Percentiles rank a stretch among this genome's conserved stretches.
Evolutionary conservation across 1,140 invertebrate genomes (phyloP).

Genomic region (Macrotrachela quadricornifera): DNA sequence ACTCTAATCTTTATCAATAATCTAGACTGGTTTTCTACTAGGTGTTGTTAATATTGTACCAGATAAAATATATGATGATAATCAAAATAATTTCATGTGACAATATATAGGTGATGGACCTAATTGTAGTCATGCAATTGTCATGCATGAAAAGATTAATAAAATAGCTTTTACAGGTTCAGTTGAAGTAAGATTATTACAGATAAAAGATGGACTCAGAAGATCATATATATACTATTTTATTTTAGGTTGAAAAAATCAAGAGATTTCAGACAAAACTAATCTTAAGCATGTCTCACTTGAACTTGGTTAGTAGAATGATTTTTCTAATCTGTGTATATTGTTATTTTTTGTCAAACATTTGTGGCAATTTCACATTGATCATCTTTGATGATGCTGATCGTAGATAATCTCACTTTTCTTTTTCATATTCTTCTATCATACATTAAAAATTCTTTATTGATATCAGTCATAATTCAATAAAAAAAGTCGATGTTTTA

Average conservation of each 20-base stretch:
- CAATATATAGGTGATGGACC: conserved; percentile 15
- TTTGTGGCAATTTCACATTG: conserved; percentile 69
- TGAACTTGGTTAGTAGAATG: too few relatives aligned
- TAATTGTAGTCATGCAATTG: conserved; percentile 19
- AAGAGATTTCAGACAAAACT: conserved; percentile 45
- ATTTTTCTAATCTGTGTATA: too few relatives aligned
- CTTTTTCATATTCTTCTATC: too few relatives aligned
- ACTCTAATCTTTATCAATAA: too few relatives aligned
- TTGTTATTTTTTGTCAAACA: too few relatives aligned
- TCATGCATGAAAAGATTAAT: conserved; percentile 18
- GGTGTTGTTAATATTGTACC: conserved; percentile 13
- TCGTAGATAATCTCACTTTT: too few relatives aligned
- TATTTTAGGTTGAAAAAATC: conserved; percentile 54
- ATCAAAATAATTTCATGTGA: too few relatives aligned
- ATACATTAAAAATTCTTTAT: too few relatives aligned
- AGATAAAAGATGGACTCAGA: too few relatives aligned
- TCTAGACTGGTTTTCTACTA: conserved; percentile 18
- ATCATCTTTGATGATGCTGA: conserved; percentile 64
- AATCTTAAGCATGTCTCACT: conserved; percentile 66
- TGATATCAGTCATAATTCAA: too few relatives aligned
- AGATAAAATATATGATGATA: background rate
- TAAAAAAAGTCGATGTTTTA: too few relatives aligned
- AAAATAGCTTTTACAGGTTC: conserved; percentile 67
- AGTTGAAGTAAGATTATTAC: conserved; percentile 37
- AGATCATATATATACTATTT: too few relatives aligned